Evolutionary conservation across 2,113 vertebrate genomes (phyloP), one percentile per base, ranked within the genome.

Genomic region (Barnardius zonarius): DNA sequence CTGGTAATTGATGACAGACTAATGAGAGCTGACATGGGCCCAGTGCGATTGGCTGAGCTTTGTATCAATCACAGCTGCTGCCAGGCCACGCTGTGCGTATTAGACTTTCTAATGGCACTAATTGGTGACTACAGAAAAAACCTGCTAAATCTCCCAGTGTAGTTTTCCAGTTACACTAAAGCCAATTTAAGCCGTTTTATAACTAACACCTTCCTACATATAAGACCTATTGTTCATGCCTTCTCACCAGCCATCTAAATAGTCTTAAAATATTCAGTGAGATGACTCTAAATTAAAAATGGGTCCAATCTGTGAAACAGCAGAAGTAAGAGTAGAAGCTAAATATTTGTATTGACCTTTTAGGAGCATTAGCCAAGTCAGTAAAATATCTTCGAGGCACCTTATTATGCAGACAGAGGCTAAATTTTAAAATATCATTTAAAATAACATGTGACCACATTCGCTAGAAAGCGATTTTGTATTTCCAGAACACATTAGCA

Each of bases 161-260:
- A 90, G 66, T 86, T 96, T 96, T 86, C 95, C 91, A 96, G 95
- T 96, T 96, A 96, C 96, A 92, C 43, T 63, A 83, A 81, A 97
- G 88, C 94, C 88, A 96, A 96, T 95, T 95, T 93, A 92, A 97
- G 96, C 93, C 83, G 69, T 96, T 97, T 96, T 97, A 92, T 88
- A 95, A 85, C 84, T 91, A 46, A 48, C 82, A 97, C 95, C 96
- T 97, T 96, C 93, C 90, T 87, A 52, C 86, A 46, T 35, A 82
- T 63, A 91, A 83, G 90, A 95, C 86, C 89, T 86, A 95, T 94
- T 96, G 95, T 96, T 97, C 85, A 5, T 80, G 44, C 73, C 78
- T 94, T 91, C 84, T 94, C 93, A 62, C 72, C 22, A 91, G 80
- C 81, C 63, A 1, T 37, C 88, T 66, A 89, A 92, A 90, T 28